Evolutionary conservation across 2,888 invertebrate species (phyloP).

Genomic region (Oscheius sp.): DNA sequence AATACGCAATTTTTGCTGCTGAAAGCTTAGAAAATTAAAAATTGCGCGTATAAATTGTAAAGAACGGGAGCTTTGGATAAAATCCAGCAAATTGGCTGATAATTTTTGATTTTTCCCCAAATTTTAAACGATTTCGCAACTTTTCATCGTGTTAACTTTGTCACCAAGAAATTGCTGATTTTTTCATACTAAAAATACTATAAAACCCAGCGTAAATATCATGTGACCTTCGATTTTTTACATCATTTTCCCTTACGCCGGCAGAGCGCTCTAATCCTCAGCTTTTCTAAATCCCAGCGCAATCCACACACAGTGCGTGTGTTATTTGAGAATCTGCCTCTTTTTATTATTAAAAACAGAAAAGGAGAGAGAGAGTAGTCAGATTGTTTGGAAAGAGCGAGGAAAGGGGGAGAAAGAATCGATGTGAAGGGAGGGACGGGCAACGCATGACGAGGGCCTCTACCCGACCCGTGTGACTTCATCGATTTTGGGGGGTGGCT

Average conservation of each 20-base stretch:
- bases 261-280: too few species aligned
- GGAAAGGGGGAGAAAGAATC: not conserved
- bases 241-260: not conserved
- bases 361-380: not conserved
- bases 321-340: not conserved
- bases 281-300: not conserved
- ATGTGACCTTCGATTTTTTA: not conserved
- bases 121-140: too few species aligned
- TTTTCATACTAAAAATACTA: too few species aligned
- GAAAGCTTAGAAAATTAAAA: too few species aligned
- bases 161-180: too few species aligned
- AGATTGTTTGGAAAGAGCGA: not conserved
- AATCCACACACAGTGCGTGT: not conserved
- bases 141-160: too few species aligned
- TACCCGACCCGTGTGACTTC: slow-evolving; percentile 31
- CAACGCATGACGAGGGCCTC: slow-evolving; percentile 32
- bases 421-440: slow-evolving; percentile 21
- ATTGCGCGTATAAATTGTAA: too few species aligned
- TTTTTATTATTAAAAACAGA: not conserved
- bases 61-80: too few species aligned
- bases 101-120: too few species aligned
- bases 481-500: slow-evolving; percentile 20
- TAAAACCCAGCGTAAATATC: too few species aligned
- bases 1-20: too few species aligned
- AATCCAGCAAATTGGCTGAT: too few species aligned